phyloP scores from a whole-genome alignment of 1,140 invertebrate species.

The Drosophila ficusphila region DNA sequence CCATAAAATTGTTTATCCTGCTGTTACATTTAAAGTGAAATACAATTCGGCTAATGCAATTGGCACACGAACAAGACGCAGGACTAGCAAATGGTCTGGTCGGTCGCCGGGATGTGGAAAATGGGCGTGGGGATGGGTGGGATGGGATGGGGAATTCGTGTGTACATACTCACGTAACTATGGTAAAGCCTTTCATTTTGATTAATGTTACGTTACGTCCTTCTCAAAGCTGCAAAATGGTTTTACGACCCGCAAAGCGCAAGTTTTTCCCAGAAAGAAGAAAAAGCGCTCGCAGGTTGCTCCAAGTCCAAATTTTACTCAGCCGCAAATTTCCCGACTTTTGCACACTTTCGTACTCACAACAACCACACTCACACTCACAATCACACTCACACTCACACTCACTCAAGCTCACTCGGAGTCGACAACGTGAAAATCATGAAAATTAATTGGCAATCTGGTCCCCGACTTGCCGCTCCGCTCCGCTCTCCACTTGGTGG shows the following conservation, averaged over 20 bases:
- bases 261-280: too few relatives aligned
- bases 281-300: too few relatives aligned
- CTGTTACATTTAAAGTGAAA: conserved; percentile 73
- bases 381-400: neutral
- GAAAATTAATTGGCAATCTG: conserved; percentile 75
- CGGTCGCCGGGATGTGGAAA: neutral
- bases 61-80: conserved; percentile 45
- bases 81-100: neutral
- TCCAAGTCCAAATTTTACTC: conserved; percentile 6
- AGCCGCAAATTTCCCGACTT: conserved; percentile 33
- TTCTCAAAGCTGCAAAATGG: conserved; percentile 28
- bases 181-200: conserved; percentile 51
- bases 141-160: neutral
- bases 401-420: neutral
- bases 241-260: conserved; percentile 23
- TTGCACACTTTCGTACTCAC: conserved; percentile 17
- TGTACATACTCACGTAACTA: conserved; percentile 30
- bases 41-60: conserved; percentile 80
- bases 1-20: conserved; percentile 68
- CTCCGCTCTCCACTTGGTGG: neutral
- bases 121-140: neutral
- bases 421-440: conserved; percentile 43
- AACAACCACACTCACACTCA: neutral
- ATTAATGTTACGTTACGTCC: conserved; percentile 31
- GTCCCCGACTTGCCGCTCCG: neutral